phyloP scores from a whole-genome alignment of 2,113 vertebrate species.

The Psittacus erithacus region DNA sequence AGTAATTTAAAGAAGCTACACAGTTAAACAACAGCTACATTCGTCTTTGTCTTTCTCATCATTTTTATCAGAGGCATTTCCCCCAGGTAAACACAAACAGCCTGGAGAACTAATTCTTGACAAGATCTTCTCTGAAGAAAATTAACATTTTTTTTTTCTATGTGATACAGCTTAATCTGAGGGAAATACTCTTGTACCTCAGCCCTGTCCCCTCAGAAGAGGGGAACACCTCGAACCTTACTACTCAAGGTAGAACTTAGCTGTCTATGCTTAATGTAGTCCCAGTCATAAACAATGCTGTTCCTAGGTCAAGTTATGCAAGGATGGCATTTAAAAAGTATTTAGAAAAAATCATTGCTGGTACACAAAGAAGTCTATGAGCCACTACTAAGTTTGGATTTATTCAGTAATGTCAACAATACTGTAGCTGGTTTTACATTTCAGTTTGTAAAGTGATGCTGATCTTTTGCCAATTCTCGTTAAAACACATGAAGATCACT shows the following conservation, averaged over 20 bases:
- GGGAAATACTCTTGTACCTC: not conserved
- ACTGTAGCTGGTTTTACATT: not conserved
- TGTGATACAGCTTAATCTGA: not conserved
- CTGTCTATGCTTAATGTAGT: not conserved
- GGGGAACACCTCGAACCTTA: not conserved
- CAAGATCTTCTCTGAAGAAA: not conserved
- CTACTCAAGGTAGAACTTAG: not conserved
- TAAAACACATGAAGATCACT: not conserved
- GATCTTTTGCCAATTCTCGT: not conserved
- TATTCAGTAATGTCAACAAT: conserved; percentile 19
- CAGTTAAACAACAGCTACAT: not conserved
- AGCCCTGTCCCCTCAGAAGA: no score
- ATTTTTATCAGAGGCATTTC: not conserved
- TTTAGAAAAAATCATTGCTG: not conserved
- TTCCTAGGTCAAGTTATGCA: not conserved
- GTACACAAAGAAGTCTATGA: not conserved
- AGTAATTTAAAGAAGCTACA: not conserved
- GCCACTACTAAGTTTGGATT: not conserved
- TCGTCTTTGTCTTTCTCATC: not conserved
- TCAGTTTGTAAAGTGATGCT: not conserved
- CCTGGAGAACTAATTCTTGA: not conserved
- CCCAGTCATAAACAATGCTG: not conserved
- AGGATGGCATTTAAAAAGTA: not conserved
- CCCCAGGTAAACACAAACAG: not conserved
- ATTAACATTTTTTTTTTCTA: not conserved